Conservation (phyloP, 2,797 vertebrate species). For the Eulemur coronatus region DNA sequence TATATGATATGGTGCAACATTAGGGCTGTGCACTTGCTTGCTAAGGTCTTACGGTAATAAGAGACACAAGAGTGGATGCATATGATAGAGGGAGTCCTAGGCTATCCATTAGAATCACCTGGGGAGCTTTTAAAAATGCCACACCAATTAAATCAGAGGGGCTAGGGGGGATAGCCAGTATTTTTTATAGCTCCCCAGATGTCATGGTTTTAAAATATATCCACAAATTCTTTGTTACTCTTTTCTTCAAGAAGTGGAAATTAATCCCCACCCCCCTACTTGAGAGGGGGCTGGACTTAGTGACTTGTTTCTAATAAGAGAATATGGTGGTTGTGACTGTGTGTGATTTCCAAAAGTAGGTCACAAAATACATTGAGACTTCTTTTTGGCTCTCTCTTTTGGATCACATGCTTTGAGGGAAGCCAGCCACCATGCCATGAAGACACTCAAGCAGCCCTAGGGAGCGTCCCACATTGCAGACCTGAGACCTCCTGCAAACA, state of each 20-base stretch:
- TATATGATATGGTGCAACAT: not conserved
- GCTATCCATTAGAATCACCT: not conserved
- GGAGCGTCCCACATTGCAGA: not conserved
- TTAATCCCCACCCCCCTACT: not conserved
- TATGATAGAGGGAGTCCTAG: not conserved
- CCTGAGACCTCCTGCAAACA: not conserved
- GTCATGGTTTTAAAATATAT: not conserved
- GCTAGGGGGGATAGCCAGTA: not conserved
- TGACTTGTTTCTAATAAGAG: slow-evolving; percentile 15
- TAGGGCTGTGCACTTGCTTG: not conserved
- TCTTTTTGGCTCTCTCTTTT: not conserved
- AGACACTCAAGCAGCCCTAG: not conserved
- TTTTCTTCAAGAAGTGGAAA: not conserved
- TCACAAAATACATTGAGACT: not conserved
- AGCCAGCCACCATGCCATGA: not conserved
- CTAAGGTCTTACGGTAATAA: not conserved
- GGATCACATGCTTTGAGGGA: not conserved
- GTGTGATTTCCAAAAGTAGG: not conserved
- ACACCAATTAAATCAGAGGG: not conserved
- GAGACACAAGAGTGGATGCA: not conserved
- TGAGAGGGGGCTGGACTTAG: not conserved
- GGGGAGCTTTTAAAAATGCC: not conserved
- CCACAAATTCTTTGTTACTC: not conserved
- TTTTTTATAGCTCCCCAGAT: not conserved
- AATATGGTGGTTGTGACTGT: not conserved